Conservation (phyloP, 1,140 invertebrate species). For the Wasmannia auropunctata region DNA sequence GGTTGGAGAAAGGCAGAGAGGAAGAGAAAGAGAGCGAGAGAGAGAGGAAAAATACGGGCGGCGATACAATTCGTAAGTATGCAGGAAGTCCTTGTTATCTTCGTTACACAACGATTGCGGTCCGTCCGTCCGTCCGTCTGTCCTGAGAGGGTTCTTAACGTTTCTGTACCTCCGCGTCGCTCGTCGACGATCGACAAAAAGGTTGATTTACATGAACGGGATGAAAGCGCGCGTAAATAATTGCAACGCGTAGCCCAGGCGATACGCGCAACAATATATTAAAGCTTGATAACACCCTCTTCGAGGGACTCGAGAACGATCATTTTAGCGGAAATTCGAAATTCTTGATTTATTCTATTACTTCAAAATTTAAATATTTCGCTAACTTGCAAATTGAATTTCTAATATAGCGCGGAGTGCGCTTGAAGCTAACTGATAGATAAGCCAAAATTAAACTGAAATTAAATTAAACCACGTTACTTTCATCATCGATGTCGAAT, state of each 20-base stretch:
- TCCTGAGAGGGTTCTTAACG: slow-evolving; percentile 61
- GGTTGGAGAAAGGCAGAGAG: slow-evolving; percentile 19
- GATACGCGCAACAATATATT: neutral
- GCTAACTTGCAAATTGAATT: neutral
- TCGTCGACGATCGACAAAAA: neutral
- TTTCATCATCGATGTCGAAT: slow-evolving; percentile 1
- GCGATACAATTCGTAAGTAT: slow-evolving; percentile 68
- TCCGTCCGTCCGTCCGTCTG: slow-evolving; percentile 59
- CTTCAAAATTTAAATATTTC: neutral
- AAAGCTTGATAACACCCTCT: neutral
- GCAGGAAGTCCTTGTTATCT: slow-evolving; percentile 80
- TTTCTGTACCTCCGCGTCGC: slow-evolving; percentile 45
- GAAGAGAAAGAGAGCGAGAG: slow-evolving; percentile 16
- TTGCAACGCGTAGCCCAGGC: neutral
- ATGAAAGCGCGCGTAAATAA: neutral
- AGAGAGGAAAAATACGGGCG: slow-evolving; percentile 28
- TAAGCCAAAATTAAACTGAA: slow-evolving; percentile 5
- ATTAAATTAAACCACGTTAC: neutral
- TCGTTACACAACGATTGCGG: slow-evolving; percentile 75
- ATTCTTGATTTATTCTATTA: neutral
- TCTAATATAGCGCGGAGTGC: neutral
- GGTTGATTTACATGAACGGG: neutral
- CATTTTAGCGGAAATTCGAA: neutral
- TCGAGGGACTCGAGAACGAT: neutral
- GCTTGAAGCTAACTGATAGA: neutral